A percentile compares a stretch with the other conserved stretches of the same genome.
phyloP scores from a whole-genome alignment of 2,113 vertebrate genomes.

The Alaudala cheleensis region DNA sequence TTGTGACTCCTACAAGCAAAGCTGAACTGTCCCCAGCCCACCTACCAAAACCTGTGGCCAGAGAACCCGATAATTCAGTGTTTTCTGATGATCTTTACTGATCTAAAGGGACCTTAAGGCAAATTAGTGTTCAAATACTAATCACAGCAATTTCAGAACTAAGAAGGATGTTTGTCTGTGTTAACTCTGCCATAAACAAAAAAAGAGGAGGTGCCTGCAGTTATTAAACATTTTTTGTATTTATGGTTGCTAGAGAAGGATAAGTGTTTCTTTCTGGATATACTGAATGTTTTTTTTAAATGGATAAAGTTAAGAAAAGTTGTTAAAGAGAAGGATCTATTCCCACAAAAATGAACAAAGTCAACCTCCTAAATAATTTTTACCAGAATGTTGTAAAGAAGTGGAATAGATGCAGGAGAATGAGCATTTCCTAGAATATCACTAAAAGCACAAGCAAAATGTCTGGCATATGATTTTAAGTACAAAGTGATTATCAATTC shows the following conservation, averaged over 20 bases:
- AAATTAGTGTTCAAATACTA: background rate
- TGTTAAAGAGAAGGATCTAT: background rate
- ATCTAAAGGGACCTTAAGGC: background rate
- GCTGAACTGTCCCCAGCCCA: background rate
- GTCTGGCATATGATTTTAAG: background rate
- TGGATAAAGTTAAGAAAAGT: background rate
- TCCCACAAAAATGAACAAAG: background rate
- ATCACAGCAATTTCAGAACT: background rate
- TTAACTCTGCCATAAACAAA: background rate
- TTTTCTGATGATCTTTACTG: background rate
- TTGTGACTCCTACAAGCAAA: background rate
- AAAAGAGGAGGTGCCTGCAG: background rate
- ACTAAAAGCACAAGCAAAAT: background rate
- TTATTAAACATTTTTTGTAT: background rate
- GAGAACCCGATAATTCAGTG: background rate
- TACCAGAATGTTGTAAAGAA: background rate
- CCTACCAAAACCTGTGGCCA: background rate
- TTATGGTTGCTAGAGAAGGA: background rate
- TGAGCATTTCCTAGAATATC: background rate
- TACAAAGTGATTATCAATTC: constrained; percentile 6
- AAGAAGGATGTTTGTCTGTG: background rate
- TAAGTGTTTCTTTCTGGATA: background rate
- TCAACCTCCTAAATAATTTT: background rate
- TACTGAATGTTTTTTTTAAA: background rate
- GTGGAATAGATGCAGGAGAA: background rate